Base-by-base conservation (phyloP, 2,113 vertebrate species). In the Takifugu bimaculatus region DNA sequence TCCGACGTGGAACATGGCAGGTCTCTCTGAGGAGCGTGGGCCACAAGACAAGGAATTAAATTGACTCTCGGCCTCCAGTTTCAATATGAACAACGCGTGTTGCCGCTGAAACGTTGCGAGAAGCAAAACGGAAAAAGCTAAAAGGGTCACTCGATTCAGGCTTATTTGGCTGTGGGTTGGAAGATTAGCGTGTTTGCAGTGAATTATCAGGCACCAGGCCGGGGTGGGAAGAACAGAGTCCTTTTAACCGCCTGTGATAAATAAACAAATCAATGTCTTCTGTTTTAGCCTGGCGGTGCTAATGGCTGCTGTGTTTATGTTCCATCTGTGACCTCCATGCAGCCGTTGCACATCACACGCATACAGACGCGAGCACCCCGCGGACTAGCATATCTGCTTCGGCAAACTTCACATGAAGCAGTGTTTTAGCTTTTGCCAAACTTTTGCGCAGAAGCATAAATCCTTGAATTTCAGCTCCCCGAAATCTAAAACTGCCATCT, bases 1-100 rank as follows among this genome's bases (percentile, higher is more conserved):
- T 92, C 88, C 85, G 92, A 92, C 91, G 83, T 56, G 51, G 87
- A 93, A 91, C 92, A 92, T 92, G 89, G 90, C 90, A 85, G 60
- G 92, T 91, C 88, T 80, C 85, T 88, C 88, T 81, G 83, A 75
- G 89, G 91, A 88, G 91, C 89, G n/a, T 43, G 13, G 51, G 52
- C 68, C 75, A 78, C 51, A 14, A 75, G 66, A 58, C 58, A 14
- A 68, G 58, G 68, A 68, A 72, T 60, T 53, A 58, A 74, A 77
- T 77, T 48, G 64, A 77, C 54, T 76, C 50, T 65, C 53, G 32
- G 51, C 54, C 57, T 60, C 35, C 10, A n/a, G 49, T 65, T 68
- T 53, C 9, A 14, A 48, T 48, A 15, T 48, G 14, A 48, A 48
- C 10, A 4, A 59, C 60, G 71, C 28, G 25, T 47, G 15, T 11